Percentiles rank a stretch among this genome's conserved stretches.
Evolutionary conservation across 2,797 vertebrate species (phyloP).

Genomic region (Pagetopsis macropterus): DNA sequence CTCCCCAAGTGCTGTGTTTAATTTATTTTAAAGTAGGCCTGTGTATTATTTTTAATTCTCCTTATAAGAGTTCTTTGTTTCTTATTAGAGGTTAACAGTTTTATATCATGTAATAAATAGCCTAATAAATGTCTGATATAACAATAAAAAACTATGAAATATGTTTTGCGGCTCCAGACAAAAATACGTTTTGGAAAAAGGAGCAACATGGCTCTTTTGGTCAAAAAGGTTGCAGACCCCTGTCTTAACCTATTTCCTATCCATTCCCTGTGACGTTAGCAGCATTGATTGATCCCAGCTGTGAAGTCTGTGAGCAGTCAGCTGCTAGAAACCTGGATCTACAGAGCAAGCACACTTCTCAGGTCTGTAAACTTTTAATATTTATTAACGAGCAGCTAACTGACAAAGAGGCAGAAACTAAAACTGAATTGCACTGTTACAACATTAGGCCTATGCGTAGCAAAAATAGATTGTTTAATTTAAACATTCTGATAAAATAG

Average conservation of each 20-base stretch:
- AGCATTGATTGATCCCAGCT: conserved; percentile 7
- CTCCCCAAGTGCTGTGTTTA: too few relatives aligned
- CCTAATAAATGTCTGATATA: too few relatives aligned
- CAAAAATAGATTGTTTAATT: neutral
- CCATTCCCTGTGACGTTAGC: neutral
- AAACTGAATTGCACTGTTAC: neutral
- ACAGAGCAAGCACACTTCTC: neutral
- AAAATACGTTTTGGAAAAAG: too few relatives aligned
- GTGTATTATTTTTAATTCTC: too few relatives aligned
- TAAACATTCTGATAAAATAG: neutral
- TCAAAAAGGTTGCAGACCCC: too few relatives aligned
- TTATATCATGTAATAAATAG: too few relatives aligned
- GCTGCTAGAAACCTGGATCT: neutral
- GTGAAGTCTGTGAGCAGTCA: neutral
- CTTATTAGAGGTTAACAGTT: too few relatives aligned
- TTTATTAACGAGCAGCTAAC: neutral
- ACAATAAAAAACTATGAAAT: too few relatives aligned
- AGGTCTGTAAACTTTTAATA: neutral
- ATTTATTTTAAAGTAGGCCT: too few relatives aligned
- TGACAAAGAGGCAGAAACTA: neutral
- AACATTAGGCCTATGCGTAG: neutral
- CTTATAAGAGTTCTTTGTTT: too few relatives aligned
- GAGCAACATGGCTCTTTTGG: too few relatives aligned
- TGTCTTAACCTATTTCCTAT: neutral
- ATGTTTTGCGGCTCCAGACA: too few relatives aligned